Base-by-base conservation (phyloP, 2,113 vertebrate species). In the Emydura subglobosa region DNA sequence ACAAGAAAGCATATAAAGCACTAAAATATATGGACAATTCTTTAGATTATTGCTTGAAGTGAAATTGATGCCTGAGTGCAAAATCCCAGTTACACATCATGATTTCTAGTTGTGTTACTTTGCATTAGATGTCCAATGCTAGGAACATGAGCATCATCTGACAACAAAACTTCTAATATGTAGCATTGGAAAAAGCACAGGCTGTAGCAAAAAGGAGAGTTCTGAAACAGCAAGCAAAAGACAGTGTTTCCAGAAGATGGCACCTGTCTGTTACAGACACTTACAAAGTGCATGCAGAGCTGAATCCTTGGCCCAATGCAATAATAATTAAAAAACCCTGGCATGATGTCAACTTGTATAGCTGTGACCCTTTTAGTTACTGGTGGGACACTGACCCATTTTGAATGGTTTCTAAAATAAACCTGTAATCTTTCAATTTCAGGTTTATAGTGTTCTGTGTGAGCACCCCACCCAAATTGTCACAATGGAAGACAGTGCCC, bases 101-200 rank as follows among this genome's bases (percentile, higher is more conserved):
- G 17, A 61, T 42, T 82, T 24, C 34, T n/a, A n/a, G 49, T 84
- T 10, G 21, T 51, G 8, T 19, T 3, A 17, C 68, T 72, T 61
- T 0, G 68, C 6, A 10, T 3, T 1, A 61, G 7, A 24, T 4
- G 34, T 50, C n/a, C 39, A 59, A 5, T 9, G 34, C 34, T n/a
- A 88, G 39, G 50, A 54, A 53, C 27, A 31, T 34, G 65, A 50
- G 34, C 57, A 68, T 42, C 31, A 65, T n/a, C 44, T 31, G n/a
- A 14, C 16, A 78, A 55, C 1, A 81, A 39, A 13, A 72, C 19
- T 7, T n/a, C 21, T 29, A 2, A 2, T 0, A 0, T 2, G 0
- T 1, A 24, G n/a, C n/a, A 74, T 19, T 72, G 65, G n/a, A 72
- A 39, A 72, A 7, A 72, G 8, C n/a, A n/a, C n/a, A 21, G 34